These are phyloP conservation scores for Schizotus pectinicornis DNA, from an alignment of 2,888 invertebrate species.

Conservation along the genomic window DNA sequence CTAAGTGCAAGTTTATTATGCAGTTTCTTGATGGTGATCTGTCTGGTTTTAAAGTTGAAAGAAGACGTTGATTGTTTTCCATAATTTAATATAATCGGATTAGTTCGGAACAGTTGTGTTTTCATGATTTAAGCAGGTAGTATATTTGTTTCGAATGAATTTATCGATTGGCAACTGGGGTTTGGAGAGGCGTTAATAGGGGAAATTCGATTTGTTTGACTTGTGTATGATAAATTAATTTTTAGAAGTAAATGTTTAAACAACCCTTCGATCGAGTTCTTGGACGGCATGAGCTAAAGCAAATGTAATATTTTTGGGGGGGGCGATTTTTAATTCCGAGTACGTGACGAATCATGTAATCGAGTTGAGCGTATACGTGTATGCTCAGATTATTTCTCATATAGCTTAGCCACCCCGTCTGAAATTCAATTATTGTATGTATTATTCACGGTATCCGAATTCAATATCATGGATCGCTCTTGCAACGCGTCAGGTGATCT, in stretches of 20 bases:
- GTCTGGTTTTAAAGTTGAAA: constrained; percentile 23
- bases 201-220: neutral
- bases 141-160: neutral
- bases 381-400: constrained; percentile 37
- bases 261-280: constrained; percentile 11
- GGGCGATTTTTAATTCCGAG: constrained; percentile 37
- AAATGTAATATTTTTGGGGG: constrained; percentile 34
- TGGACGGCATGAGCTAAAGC: constrained; percentile 13
- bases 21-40: constrained; percentile 1
- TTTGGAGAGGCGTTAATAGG: neutral
- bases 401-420: constrained; percentile 31
- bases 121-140: neutral
- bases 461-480: constrained; percentile 35
- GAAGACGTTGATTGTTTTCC: constrained; percentile 26
- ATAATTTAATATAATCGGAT: too few relatives aligned
- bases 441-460: constrained; percentile 37
- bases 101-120: too few relatives aligned
- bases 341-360: constrained; percentile 39
- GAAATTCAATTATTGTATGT: constrained; percentile 39
- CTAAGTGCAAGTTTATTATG: too few relatives aligned
- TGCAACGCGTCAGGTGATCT: constrained; percentile 36
- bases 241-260: constrained; percentile 20
- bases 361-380: constrained; percentile 32
- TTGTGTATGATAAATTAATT: constrained; percentile 14
- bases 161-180: constrained; percentile 2